Base-by-base conservation (phyloP, 2,113 vertebrate genomes). In the Drymodes brunneopygia region DNA sequence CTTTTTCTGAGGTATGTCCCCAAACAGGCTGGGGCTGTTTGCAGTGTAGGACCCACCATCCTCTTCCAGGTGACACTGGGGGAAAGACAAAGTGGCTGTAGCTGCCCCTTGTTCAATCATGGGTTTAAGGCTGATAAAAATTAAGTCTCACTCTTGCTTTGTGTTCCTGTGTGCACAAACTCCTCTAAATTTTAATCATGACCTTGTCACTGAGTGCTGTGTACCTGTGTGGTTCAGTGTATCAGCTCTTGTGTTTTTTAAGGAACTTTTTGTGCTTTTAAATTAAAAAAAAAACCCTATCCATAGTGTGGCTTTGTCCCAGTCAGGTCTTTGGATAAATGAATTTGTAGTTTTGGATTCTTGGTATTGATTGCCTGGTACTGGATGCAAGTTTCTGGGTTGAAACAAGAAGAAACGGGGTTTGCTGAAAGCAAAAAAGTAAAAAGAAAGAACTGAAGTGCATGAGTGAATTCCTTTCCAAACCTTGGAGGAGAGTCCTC, bases 121-220 rank as follows among this genome's bases (percentile, higher is more conserved):
- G 2, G 0, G 0, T 48, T 44, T 6, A 3, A 54, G 45, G 24
- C 1, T 70, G 72, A 18, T 67, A 4, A 24, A 36, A 45, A 64
- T 77, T 27, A 35, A 53, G 9, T 87, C 48, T 24, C 12, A 1
- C 18, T 51, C 47, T 13, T 24, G 45, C 45, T 91, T 60, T 61
- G 24, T 65, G 53, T 56, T 66, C 24, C 60, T 51, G 2, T 64
- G 42, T 50, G 48, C 54, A 19, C 19, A 27, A 57, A 51, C 27
- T 28, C 28, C 60, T 66, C 36, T 45, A 8, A 16, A 20, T 50
- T 70, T 29, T 28, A 40, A 33, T 67, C 70, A 38, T 38, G 38
- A 38, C 38, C 54, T 38, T 83, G 27, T 67, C 4, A 3, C 60
- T 23, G 12, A 72, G 21, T 20, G 19, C 72, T 38, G 12, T 8